phyloP scores from a whole-genome alignment of 2,113 vertebrate genomes.

The Paedocypris sp. region DNA sequence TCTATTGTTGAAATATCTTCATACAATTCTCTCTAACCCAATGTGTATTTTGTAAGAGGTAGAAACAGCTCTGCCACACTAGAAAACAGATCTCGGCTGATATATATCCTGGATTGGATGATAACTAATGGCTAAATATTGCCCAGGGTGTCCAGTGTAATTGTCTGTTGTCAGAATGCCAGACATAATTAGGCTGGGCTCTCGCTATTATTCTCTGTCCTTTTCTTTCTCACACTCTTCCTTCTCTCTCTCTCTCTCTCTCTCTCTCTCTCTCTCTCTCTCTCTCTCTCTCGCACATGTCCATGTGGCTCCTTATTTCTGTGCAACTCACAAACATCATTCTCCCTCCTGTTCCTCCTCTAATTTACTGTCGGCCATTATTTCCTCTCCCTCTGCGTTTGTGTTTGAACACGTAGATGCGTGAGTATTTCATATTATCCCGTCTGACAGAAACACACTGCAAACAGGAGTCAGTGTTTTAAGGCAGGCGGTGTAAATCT shows the following conservation, averaged over 20 bases:
- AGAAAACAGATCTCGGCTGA: background rate
- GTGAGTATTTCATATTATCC: background rate
- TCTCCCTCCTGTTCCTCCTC: conserved; percentile 36
- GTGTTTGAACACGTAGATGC: background rate
- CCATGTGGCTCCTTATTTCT: conserved; percentile 57
- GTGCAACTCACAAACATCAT: conserved; percentile 69
- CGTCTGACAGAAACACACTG: conserved; percentile 8
- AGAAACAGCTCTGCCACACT: background rate
- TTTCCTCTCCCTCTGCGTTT: conserved; percentile 27
- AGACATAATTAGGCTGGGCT: conserved; percentile 67
- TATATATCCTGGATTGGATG: conserved; percentile 25
- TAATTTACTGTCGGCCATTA: conserved; percentile 63
- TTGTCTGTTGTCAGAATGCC: conserved; percentile 67
- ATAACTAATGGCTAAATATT: conserved; percentile 61
- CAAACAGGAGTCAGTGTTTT: background rate
- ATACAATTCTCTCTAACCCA: background rate
- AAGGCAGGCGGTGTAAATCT: too few relatives aligned
- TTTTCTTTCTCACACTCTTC: conserved; percentile 57
- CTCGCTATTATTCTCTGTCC: too few relatives aligned
- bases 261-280: conserved; percentile 2
- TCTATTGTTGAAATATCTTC: too few relatives aligned
- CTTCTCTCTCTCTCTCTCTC: conserved; percentile 25
- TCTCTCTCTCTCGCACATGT: conserved; percentile 36
- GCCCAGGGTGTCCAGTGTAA: conserved; percentile 65
- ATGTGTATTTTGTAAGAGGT: background rate